Conservation (phyloP, 2,797 vertebrate genomes). For the Coendou prehensilis region DNA sequence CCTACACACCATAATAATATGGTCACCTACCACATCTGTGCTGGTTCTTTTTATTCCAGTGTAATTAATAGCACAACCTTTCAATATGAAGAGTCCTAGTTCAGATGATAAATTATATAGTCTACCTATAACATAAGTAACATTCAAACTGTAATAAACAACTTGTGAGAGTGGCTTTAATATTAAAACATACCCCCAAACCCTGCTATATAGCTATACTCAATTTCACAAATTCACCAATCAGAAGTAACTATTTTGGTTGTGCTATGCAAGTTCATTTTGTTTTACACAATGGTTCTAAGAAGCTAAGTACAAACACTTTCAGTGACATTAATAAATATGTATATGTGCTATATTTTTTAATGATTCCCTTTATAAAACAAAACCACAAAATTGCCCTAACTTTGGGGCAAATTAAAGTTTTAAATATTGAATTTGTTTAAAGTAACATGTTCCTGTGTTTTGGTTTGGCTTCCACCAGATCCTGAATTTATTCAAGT, state of each 20-base stretch:
- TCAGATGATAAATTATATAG: background rate
- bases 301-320: background rate
- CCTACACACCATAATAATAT: background rate
- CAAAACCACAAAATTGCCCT: background rate
- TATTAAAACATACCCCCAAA: background rate
- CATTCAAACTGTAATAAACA: background rate
- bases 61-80: background rate
- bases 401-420: background rate
- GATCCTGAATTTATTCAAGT: background rate
- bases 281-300: background rate
- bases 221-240: background rate
- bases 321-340: background rate
- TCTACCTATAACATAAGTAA: background rate
- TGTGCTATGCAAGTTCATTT: background rate
- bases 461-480: background rate
- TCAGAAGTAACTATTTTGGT: background rate
- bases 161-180: background rate
- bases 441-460: background rate
- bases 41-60: conserved; percentile 5
- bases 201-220: background rate
- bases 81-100: background rate
- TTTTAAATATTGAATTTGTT: background rate
- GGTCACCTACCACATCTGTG: background rate
- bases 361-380: background rate
- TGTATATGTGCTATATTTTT: background rate